Conservation (phyloP, 2,888 invertebrate species). For the Heliconius hortense region DNA sequence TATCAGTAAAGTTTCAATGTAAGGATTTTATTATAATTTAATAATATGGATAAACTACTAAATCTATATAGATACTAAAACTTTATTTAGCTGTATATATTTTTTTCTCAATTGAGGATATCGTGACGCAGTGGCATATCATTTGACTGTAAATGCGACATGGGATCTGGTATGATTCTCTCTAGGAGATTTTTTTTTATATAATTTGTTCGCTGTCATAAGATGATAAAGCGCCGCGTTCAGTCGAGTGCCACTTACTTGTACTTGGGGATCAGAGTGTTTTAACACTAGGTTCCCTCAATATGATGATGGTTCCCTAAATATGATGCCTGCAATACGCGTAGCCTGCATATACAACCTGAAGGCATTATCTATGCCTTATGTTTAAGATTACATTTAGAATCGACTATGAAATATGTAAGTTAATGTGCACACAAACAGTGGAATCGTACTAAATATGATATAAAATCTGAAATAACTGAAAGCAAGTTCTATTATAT, state of each 20-base stretch:
- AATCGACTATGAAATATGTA: background rate
- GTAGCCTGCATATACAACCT: too few species aligned
- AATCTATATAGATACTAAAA: background rate
- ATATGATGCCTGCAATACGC: too few species aligned
- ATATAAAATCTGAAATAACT: background rate
- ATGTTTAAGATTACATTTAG: too few species aligned
- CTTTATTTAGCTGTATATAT: background rate
- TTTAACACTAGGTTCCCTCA: background rate
- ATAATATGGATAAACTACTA: background rate
- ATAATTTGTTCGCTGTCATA: background rate
- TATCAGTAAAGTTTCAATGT: constrained; percentile 48
- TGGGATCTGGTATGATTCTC: too few species aligned
- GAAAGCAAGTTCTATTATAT: background rate
- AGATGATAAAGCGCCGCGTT: background rate
- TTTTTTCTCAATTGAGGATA: background rate
- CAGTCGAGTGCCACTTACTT: background rate
- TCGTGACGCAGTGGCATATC: background rate
- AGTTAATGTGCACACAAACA: background rate
- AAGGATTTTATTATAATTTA: background rate
- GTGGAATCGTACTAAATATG: background rate
- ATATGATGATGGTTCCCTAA: too few species aligned
- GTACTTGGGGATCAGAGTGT: too few species aligned
- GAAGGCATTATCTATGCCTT: too few species aligned
- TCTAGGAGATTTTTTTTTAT: background rate
- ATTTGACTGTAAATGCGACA: too few species aligned